These are phyloP conservation scores for Ia io DNA, from an alignment of 2,113 vertebrate species.

Conservation along the genomic window DNA sequence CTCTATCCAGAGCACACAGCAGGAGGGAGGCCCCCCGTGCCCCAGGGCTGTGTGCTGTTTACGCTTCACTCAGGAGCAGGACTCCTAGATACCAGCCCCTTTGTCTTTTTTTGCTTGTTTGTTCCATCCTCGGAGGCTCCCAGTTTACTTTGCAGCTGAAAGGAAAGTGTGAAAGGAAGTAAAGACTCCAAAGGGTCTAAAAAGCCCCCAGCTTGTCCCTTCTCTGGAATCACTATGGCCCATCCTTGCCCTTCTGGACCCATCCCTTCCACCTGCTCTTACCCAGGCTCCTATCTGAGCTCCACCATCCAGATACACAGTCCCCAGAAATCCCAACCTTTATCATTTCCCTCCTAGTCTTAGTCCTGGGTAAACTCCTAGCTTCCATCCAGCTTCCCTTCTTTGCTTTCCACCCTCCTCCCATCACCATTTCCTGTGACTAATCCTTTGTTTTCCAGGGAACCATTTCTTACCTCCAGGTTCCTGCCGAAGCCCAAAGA, in stretches of 20 bases:
- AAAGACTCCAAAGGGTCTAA: not conserved
- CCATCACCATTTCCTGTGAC: not conserved
- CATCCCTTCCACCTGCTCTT: not conserved
- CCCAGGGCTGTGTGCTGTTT: accelerated
- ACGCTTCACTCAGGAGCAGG: accelerated
- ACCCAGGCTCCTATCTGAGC: not conserved
- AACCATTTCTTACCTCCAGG: not conserved
- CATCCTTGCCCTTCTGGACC: not conserved
- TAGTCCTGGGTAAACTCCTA: not conserved
- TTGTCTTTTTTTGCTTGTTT: not conserved
- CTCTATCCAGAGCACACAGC: too few species aligned
- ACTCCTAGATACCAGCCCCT: not conserved
- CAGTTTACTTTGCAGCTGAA: not conserved
- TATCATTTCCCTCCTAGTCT: not conserved
- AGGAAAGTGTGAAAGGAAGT: not conserved
- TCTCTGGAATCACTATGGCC: not conserved
- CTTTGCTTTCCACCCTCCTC: not conserved
- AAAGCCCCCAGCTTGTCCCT: not conserved
- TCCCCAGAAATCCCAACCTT: not conserved
- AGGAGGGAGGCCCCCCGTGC: accelerated
- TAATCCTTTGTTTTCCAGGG: conserved; percentile 41
- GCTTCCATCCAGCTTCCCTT: not conserved
- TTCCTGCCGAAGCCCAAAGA: not conserved
- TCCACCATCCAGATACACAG: not conserved
- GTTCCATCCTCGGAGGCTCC: not conserved